phyloP scores from a whole-genome alignment of 2,888 invertebrate species.

The Dryomyza anilis region DNA sequence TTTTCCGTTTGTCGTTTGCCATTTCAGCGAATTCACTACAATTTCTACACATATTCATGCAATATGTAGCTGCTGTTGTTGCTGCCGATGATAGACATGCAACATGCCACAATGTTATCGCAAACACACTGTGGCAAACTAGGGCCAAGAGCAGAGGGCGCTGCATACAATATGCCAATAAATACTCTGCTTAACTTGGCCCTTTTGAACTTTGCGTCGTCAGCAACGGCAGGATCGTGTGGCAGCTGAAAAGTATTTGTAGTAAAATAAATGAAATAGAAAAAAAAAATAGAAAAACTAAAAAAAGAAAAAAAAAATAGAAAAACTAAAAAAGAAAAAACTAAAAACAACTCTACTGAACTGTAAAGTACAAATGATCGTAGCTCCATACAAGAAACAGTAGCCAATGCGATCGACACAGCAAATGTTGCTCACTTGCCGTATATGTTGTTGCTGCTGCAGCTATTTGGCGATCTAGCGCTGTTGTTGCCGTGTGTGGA shows the following conservation, averaged over 20 bases:
- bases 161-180: background rate
- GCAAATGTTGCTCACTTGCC: background rate
- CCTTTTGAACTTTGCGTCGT: constrained; percentile 13
- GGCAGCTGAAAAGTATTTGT: background rate
- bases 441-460: constrained; percentile 19
- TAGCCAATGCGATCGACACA: constrained; percentile 1
- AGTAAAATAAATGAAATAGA: too few relatives aligned
- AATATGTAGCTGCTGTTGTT: background rate
- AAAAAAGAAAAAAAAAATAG: too few relatives aligned
- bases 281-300: too few relatives aligned
- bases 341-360: background rate
- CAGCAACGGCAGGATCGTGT: background rate
- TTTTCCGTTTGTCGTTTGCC: background rate
- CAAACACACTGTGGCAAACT: background rate
- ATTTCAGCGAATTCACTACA: background rate
- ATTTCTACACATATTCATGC: background rate
- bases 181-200: background rate
- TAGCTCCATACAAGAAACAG: constrained; percentile 18
- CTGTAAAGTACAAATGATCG: constrained; percentile 21
- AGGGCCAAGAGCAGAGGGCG: background rate
- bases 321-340: too few relatives aligned
- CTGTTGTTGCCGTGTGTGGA: background rate
- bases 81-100: background rate
- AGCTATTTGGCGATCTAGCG: too few relatives aligned
- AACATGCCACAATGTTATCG: background rate